A percentile compares a stretch with the other conserved stretches of the same genome.
Evolutionary conservation across 1,140 invertebrate genomes (phyloP).

Genomic region (Drosophila pallidifrons): DNA sequence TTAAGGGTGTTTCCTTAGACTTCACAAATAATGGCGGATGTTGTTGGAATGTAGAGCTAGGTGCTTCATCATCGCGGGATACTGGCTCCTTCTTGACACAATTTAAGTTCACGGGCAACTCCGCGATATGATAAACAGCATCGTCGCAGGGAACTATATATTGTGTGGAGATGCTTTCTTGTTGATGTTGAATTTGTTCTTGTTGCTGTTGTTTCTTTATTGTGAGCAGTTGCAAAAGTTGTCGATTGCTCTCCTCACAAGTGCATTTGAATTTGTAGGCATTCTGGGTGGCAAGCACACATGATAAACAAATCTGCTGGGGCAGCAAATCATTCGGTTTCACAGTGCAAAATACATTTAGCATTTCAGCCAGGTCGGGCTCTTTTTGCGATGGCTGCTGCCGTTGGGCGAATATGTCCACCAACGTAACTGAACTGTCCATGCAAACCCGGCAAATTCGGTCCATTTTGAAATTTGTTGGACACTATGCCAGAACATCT

Average conservation of each 20-base stretch:
- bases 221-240: constrained; percentile 19
- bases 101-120: constrained; percentile 5
- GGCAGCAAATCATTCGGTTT: constrained; percentile 39
- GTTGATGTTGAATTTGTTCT: too few species aligned
- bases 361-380: constrained; percentile 40
- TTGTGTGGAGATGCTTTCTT: neutral
- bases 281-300: constrained; percentile 50
- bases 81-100: constrained; percentile 26
- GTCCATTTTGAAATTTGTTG: constrained; percentile 19
- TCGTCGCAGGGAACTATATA: constrained; percentile 7
- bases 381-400: constrained; percentile 32
- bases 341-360: constrained; percentile 51
- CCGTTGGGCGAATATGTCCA: constrained; percentile 54
- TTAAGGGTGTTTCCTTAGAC: neutral
- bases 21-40: neutral
- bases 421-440: constrained; percentile 49
- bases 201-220: neutral
- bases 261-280: constrained; percentile 57
- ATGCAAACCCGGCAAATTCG: constrained; percentile 59
- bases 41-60: neutral
- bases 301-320: constrained; percentile 55
- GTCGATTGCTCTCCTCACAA: constrained; percentile 40
- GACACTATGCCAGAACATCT: neutral
- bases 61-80: neutral
- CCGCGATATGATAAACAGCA: constrained; percentile 25